Evolutionary conservation across 2,888 invertebrate species (phyloP).

Genomic region (Lepidonotus clava): DNA sequence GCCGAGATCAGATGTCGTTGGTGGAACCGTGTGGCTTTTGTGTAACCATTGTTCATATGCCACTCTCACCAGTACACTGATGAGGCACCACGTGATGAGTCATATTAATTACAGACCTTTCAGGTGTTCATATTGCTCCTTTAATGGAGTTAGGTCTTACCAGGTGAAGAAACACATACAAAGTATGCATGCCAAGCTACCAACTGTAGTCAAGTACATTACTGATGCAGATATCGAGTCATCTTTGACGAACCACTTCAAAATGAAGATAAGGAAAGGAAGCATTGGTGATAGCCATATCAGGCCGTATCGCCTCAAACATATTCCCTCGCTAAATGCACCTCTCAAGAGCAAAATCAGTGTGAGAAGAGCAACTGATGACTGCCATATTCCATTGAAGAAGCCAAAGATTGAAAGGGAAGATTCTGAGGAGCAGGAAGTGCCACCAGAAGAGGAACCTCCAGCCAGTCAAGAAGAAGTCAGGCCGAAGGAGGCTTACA

Average conservation of each 20-base stretch:
- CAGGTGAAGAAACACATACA: constrained; percentile 61
- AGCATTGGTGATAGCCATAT: neutral
- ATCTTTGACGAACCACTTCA: constrained; percentile 52
- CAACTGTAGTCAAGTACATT: constrained; percentile 43
- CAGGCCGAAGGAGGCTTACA: neutral
- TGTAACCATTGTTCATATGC: constrained; percentile 33
- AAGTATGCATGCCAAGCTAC: constrained; percentile 55
- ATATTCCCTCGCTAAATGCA: neutral
- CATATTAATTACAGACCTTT: constrained; percentile 64
- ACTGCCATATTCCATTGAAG: neutral
- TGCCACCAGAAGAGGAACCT: neutral
- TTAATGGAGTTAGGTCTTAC: constrained; percentile 55
- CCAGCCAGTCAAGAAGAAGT: neutral
- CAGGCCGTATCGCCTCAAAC: neutral
- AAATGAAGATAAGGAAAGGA: constrained; percentile 21
- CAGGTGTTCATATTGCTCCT: constrained; percentile 61
- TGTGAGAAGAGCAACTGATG: neutral
- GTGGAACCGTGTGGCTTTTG: constrained; percentile 46
- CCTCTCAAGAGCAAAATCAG: neutral
- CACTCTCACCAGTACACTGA: constrained; percentile 38
- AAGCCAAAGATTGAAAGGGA: neutral
- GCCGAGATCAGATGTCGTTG: constrained; percentile 40
- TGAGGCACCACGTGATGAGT: constrained; percentile 61
- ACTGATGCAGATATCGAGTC: constrained; percentile 57
- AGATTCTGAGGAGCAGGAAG: neutral